Percentiles rank a stretch among this genome's conserved stretches.
Evolutionary conservation across 2,113 vertebrate species (phyloP).

Genomic region (Anseranas semipalmata): DNA sequence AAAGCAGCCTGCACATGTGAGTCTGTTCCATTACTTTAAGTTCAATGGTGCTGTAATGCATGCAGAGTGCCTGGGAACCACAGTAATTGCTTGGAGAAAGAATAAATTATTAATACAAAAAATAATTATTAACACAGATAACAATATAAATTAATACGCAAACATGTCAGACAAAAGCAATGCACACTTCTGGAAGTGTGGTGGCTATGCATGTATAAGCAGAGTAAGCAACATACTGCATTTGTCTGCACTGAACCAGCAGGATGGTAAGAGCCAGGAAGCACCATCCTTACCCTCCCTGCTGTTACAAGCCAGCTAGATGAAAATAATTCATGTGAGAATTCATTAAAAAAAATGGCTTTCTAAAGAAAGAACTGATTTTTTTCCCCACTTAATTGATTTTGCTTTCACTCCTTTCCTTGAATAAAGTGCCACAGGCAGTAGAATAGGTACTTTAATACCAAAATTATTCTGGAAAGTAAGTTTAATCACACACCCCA

Average conservation of each 20-base stretch:
- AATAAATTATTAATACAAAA: not conserved
- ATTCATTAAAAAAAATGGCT: not conserved
- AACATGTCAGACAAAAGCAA: not conserved
- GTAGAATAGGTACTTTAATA: not conserved
- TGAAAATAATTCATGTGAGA: not conserved
- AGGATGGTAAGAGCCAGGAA: not conserved
- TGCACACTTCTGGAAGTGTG: rapidly evolving
- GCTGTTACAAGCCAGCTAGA: not conserved
- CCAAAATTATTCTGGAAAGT: constrained; percentile 9
- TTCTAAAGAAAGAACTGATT: not conserved
- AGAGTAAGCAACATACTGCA: not conserved
- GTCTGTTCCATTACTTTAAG: not conserved
- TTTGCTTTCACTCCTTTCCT: not conserved
- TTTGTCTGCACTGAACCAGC: not conserved
- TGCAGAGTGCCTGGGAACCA: not conserved
- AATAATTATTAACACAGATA: not conserved
- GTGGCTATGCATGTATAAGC: rapidly evolving
- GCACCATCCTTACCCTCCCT: not conserved
- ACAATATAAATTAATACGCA: not conserved
- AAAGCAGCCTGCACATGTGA: not conserved
- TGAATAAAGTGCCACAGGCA: not conserved
- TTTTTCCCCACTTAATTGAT: not conserved
- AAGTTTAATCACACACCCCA: not conserved
- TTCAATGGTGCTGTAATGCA: not conserved
- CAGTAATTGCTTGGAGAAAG: not conserved